Evolutionary conservation across 2,113 vertebrate species (phyloP).

Genomic region (Machaerirhynchus nigripectus): DNA sequence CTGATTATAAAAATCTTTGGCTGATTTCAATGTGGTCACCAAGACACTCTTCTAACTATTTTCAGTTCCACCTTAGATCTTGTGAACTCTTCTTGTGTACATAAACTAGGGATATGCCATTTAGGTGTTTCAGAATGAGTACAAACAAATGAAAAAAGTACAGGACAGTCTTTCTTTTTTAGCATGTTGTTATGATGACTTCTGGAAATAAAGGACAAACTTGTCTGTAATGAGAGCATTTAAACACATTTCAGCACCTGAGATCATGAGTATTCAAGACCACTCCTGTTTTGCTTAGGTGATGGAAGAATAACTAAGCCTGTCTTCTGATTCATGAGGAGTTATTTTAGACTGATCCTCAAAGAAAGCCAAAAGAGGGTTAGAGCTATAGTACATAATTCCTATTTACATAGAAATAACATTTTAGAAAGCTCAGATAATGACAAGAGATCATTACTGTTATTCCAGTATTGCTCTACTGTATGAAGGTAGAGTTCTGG

Average conservation of each 20-base stretch:
- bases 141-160: background rate
- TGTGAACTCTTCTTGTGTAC: background rate
- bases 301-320: background rate
- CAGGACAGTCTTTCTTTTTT: background rate
- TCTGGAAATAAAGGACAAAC: background rate
- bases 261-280: background rate
- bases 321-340: background rate
- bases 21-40: background rate
- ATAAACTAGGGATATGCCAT: background rate
- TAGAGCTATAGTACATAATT: background rate
- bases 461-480: background rate
- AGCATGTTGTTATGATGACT: background rate
- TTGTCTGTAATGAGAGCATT: background rate
- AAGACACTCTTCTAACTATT: background rate
- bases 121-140: background rate
- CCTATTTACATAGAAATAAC: background rate
- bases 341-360: background rate
- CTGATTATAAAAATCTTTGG: background rate
- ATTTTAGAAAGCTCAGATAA: background rate
- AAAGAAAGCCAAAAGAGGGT: background rate
- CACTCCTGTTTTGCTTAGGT: background rate
- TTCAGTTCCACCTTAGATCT: background rate
- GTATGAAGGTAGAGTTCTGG: background rate
- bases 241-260: background rate
- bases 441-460: background rate